A percentile compares a stretch with the other conserved stretches of the same genome.
These are phyloP conservation scores for Fragariocoptes setiger DNA, from an alignment of 1,140 invertebrate genomes.

Conservation along the genomic window DNA sequence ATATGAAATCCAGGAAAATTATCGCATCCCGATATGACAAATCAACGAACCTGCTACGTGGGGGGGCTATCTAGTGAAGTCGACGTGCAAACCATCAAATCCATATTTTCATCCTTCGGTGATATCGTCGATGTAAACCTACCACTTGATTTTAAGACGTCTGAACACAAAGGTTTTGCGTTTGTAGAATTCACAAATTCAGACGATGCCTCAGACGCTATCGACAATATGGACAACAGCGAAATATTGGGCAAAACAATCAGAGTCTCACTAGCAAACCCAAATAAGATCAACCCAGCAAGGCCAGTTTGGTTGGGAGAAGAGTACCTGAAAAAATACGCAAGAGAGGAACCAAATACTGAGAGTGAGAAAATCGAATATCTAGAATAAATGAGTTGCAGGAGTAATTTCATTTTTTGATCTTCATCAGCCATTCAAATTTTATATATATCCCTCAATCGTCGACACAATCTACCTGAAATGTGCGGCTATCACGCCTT, in stretches of 20 bases:
- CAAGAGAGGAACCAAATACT: too few relatives aligned
- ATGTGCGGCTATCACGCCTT: too few relatives aligned
- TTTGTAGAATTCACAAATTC: constrained; percentile 79
- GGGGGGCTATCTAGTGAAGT: constrained; percentile 89
- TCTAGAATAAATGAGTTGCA: too few relatives aligned
- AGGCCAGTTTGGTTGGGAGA: constrained; percentile 80
- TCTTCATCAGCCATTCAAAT: too few relatives aligned
- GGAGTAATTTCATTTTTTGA: too few relatives aligned
- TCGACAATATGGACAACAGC: constrained; percentile 98
- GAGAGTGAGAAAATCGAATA: too few relatives aligned
- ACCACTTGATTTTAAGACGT: constrained; percentile 77
- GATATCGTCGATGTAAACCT: constrained; percentile 90
- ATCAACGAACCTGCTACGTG: constrained; percentile 16
- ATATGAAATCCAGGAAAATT: too few relatives aligned
- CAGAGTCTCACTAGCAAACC: constrained; percentile 81
- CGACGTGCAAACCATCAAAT: constrained; percentile 13
- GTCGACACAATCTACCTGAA: too few relatives aligned
- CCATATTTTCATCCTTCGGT: constrained; percentile 90
- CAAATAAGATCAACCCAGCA: constrained; percentile 64
- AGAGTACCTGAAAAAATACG: constrained; percentile 69
- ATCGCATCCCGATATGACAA: too few relatives aligned
- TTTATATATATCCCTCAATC: too few relatives aligned
- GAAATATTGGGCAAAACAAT: constrained; percentile 90
- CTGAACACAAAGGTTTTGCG: constrained; percentile 84
- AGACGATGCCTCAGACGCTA: constrained; percentile 74